A percentile compares a stretch with the other conserved stretches of the same genome.
These are phyloP conservation scores for Pristionchus pacificus DNA, from an alignment of 1,140 invertebrate species.

Conservation along the genomic window DNA sequence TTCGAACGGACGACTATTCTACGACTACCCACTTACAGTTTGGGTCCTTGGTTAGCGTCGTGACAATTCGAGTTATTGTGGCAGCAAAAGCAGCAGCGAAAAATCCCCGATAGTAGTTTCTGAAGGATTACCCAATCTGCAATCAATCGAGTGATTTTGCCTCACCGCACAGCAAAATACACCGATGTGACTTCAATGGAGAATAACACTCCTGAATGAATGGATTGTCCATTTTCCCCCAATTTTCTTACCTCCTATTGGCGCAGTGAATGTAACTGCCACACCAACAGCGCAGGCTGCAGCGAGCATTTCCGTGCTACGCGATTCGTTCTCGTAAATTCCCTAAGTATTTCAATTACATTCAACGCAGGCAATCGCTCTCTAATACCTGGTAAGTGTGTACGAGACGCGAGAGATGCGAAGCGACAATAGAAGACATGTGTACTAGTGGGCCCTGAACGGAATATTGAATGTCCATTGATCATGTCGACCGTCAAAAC, in stretches of 20 bases:
- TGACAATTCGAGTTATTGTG: conserved; percentile 78
- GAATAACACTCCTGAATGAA: conserved; percentile 63
- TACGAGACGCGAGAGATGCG: conserved; percentile 38
- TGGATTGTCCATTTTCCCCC: neutral
- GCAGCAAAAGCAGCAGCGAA: conserved; percentile 95
- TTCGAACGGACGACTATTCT: conserved; percentile 32
- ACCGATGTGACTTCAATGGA: conserved; percentile 93
- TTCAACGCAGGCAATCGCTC: conserved; percentile 39
- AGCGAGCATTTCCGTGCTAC: conserved; percentile 51
- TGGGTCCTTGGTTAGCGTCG: neutral
- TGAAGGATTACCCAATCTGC: too few species aligned
- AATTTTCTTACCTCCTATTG: conserved; percentile 44
- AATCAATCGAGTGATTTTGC: conserved; percentile 97
- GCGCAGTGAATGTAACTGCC: conserved; percentile 49
- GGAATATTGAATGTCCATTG: neutral
- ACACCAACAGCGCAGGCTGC: conserved; percentile 57
- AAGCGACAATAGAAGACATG: conserved; percentile 52
- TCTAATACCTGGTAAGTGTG: conserved; percentile 38
- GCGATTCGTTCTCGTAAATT: conserved; percentile 51
- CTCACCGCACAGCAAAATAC: conserved; percentile 85
- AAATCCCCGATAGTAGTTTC: conserved; percentile 98
- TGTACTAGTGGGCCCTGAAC: conserved; percentile 56
- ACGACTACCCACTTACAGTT: conserved; percentile 7
- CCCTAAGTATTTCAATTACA: conserved; percentile 11
- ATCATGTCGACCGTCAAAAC: neutral